Conservation (phyloP, 2,888 invertebrate species). For the Lordiphosa fenestrarum region DNA sequence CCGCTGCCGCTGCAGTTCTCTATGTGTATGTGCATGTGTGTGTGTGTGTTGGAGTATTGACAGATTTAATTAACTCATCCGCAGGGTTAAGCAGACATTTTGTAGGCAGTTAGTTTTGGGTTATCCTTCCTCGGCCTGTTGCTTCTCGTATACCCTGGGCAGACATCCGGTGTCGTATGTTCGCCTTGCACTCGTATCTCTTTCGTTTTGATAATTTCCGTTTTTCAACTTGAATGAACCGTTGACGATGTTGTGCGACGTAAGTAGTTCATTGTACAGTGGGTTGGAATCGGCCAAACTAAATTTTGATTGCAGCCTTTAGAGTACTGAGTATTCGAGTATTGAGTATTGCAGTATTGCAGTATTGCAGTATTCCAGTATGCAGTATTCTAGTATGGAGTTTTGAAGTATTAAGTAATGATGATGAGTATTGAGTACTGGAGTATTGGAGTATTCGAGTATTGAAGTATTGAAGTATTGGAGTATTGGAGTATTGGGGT, state of each 20-base stretch:
- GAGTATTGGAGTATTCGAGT: too few relatives aligned
- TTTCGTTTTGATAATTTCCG: constrained; percentile 71
- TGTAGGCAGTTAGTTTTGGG: constrained; percentile 50
- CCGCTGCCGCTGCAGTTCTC: constrained; percentile 16
- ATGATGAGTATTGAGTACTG: too few relatives aligned
- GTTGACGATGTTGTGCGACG: not conserved
- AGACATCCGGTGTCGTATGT: constrained; percentile 74
- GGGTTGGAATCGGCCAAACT: too few relatives aligned
- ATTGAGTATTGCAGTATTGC: too few relatives aligned
- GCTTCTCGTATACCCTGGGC: constrained; percentile 30
- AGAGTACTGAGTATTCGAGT: too few relatives aligned
- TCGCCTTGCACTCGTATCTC: constrained; percentile 56
- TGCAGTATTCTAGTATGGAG: too few relatives aligned
- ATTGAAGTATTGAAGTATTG: too few relatives aligned
- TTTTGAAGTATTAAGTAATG: too few relatives aligned
- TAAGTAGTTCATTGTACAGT: not conserved
- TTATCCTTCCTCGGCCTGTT: constrained; percentile 34
- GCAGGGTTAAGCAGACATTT: constrained; percentile 71
- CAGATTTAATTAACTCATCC: constrained; percentile 77
- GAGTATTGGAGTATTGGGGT: too few relatives aligned
- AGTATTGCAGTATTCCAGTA: too few relatives aligned
- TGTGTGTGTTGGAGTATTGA: constrained; percentile 54
- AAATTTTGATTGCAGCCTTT: too few relatives aligned
- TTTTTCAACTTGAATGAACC: constrained; percentile 62
- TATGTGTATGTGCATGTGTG: constrained; percentile 11